These are phyloP conservation scores for Hofmannophila pseudospretella DNA, from an alignment of 2,888 invertebrate species.

Conservation along the genomic window DNA sequence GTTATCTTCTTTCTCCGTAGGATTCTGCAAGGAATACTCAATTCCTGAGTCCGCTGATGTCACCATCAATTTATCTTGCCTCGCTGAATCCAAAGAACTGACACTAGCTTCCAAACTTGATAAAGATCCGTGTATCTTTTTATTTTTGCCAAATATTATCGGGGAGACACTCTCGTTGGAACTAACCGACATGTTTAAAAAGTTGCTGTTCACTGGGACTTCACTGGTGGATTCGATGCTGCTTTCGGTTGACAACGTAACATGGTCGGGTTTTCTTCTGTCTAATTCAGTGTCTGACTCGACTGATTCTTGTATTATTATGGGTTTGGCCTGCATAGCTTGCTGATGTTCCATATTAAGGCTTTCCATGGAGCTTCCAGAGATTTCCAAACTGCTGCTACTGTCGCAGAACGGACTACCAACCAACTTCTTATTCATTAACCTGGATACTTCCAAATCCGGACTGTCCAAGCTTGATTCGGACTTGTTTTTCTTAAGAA, in stretches of 20 bases:
- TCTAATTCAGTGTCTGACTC: conserved; percentile 45
- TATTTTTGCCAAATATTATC: conserved; percentile 57
- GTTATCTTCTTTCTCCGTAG: conserved; percentile 54
- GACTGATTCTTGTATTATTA: conserved; percentile 34
- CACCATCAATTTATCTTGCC: conserved; percentile 59
- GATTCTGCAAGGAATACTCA: conserved; percentile 64
- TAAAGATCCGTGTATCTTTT: conserved; percentile 63
- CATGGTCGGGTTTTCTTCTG: conserved; percentile 45
- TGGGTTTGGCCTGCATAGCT: conserved; percentile 25
- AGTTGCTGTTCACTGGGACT: conserved; percentile 50
- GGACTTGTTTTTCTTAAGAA: conserved; percentile 72
- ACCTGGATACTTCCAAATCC: conserved; percentile 68
- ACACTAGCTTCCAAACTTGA: conserved; percentile 72
- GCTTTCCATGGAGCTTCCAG: conserved; percentile 71
- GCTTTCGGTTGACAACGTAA: conserved; percentile 52
- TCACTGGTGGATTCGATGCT: conserved; percentile 68
- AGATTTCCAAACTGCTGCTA: conserved; percentile 67
- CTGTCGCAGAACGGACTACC: conserved; percentile 66
- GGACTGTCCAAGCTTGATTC: conserved; percentile 75
- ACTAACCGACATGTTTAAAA: conserved; percentile 63
- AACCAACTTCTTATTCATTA: conserved; percentile 57
- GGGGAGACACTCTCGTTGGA: conserved; percentile 73
- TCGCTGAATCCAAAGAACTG: conserved; percentile 65
- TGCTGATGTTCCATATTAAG: conserved; percentile 43
- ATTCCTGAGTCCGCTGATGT: conserved; percentile 72